Evolutionary conservation across 2,888 invertebrate genomes (phyloP).

Genomic region (Stomorhina lunata): DNA sequence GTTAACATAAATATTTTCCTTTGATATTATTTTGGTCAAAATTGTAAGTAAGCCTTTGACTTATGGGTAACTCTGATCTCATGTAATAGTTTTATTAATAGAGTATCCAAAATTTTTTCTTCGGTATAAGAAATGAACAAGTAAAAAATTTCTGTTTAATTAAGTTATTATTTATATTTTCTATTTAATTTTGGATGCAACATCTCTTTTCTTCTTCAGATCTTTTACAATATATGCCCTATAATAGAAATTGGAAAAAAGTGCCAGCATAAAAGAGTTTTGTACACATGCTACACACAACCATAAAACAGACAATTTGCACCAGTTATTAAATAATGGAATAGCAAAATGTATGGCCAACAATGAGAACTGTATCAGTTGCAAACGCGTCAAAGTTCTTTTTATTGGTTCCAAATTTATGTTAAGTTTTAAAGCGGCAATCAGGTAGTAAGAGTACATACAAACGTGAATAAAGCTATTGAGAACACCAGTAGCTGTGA

Average conservation of each 20-base stretch:
- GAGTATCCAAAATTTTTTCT: no score
- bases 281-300: constrained; percentile 58
- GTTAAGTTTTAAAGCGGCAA: constrained; percentile 83
- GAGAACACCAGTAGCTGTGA: constrained; percentile 84
- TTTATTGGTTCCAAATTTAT: constrained; percentile 87
- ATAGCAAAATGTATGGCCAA: constrained; percentile 81
- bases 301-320: constrained; percentile 46
- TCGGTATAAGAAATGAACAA: no score
- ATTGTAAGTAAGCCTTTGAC: no score
- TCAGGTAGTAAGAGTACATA: constrained; percentile 89
- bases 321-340: constrained; percentile 66
- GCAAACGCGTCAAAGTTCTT: constrained; percentile 89
- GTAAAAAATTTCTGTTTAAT: no score
- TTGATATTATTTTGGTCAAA: no score
- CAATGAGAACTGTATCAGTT: constrained; percentile 86
- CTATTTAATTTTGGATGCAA: background rate
- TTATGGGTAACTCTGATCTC: no score
- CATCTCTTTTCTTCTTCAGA: background rate
- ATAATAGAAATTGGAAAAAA: constrained; percentile 73
- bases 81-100: no score
- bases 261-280: constrained; percentile 69
- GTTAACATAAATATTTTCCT: no score
- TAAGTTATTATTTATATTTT: no score
- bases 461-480: constrained; percentile 88
- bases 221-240: constrained; percentile 67